Evolutionary conservation across 2,888 invertebrate species (phyloP).

Genomic region (Oxycera nigricornis): DNA sequence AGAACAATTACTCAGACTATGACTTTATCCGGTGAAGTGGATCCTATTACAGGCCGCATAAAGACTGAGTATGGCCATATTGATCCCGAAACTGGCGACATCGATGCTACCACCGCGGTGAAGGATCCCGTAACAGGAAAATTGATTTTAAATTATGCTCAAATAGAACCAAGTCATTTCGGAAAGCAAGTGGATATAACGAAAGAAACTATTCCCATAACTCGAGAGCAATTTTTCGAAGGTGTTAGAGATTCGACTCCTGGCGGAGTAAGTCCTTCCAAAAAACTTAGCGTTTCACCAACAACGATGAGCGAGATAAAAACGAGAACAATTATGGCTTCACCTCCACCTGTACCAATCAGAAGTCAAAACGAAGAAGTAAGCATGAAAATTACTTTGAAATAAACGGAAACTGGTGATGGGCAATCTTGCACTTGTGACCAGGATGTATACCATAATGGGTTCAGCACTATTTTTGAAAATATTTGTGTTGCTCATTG

Average conservation of each 20-base stretch:
- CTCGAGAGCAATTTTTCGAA: slow-evolving; percentile 56
- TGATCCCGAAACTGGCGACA: slow-evolving; percentile 68
- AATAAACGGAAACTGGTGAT: slow-evolving; percentile 79
- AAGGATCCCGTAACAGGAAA: slow-evolving; percentile 71
- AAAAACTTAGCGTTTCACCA: neutral
- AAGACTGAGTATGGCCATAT: slow-evolving; percentile 73
- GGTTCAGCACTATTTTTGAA: neutral
- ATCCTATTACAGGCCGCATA: slow-evolving; percentile 70
- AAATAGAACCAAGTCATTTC: slow-evolving; percentile 72
- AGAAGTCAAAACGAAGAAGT: slow-evolving; percentile 61
- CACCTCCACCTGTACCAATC: neutral
- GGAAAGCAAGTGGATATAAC: slow-evolving; percentile 72
- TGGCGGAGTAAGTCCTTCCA: neutral
- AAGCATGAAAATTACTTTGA: slow-evolving; percentile 76
- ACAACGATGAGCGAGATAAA: neutral
- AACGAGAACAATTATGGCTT: neutral
- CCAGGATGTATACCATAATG: neutral
- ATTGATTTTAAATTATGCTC: slow-evolving; percentile 70
- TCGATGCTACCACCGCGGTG: slow-evolving; percentile 63
- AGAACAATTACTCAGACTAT: slow-evolving; percentile 68
- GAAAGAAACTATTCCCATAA: slow-evolving; percentile 67
- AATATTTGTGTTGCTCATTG: neutral
- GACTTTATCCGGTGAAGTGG: slow-evolving; percentile 70
- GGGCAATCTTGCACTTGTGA: slow-evolving; percentile 64
- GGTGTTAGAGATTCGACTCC: slow-evolving; percentile 45